A percentile compares a stretch with the other conserved stretches of the same genome.
Conservation (phyloP, 2,888 invertebrate genomes). For the Luperina nickerlii region DNA sequence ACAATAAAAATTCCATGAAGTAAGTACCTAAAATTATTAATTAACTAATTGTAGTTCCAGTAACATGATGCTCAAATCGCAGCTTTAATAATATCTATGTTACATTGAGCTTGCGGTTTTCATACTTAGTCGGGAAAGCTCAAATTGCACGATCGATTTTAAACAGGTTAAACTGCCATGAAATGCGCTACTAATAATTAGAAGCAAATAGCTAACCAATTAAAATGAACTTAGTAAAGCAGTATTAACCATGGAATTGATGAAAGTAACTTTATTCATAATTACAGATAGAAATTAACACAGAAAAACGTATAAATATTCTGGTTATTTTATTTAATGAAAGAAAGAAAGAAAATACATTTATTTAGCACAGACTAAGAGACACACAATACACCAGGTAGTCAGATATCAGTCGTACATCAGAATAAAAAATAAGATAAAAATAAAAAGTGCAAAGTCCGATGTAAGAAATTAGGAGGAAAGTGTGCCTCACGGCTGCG, state of each 20-base stretch:
- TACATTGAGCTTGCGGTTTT: conserved; percentile 28
- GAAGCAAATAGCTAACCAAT: conserved; percentile 1
- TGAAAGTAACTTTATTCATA: not conserved
- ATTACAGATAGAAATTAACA: not conserved
- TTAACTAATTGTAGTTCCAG: not conserved
- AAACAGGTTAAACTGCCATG: conserved; percentile 12
- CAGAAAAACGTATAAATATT: too few relatives aligned
- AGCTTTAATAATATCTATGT: conserved; percentile 1
- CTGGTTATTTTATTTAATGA: too few relatives aligned
- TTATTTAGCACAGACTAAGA: too few relatives aligned
- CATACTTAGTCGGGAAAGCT: conserved; percentile 14
- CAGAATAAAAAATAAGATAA: too few relatives aligned
- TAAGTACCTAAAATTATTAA: too few relatives aligned
- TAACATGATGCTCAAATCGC: conserved; percentile 1
- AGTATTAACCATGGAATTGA: not conserved
- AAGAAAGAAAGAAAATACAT: too few relatives aligned
- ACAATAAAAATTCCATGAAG: too few relatives aligned
- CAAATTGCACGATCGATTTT: conserved; percentile 17
- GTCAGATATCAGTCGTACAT: too few relatives aligned
- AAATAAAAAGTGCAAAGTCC: too few relatives aligned
- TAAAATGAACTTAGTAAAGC: conserved; percentile 2
- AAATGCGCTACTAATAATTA: conserved; percentile 20
- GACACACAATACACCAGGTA: too few relatives aligned
- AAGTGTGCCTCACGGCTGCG: too few relatives aligned
- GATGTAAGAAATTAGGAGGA: too few relatives aligned